Base-by-base conservation (phyloP, 1,140 invertebrate genomes). In the Uloborus diversus region DNA sequence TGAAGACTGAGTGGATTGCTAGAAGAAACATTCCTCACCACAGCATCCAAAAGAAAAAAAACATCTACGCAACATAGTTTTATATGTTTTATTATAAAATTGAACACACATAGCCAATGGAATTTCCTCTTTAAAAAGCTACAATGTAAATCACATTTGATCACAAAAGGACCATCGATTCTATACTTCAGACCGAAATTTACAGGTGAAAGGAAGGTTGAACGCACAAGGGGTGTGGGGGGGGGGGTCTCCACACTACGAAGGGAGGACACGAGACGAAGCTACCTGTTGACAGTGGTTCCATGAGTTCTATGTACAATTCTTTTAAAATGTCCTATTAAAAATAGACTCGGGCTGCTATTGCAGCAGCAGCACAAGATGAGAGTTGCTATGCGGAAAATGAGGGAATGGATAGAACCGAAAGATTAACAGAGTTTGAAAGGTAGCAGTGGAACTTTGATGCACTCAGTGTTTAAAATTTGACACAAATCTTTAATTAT, bases 121-220 rank as follows among this genome's bases (percentile, higher is more conserved):
- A 78, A 78, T 78, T 78, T 78, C 73, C 53, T 78, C 56, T 42
- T 78, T 78, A 78, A 78, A 78, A 78, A 78, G 73, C 73, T 78
- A 78, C 73, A 78, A 37, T 78, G 47, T 78, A 78, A 78, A 78
- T 78, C 73, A 78, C 73, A 78, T 78, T 78, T 78, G 61, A 78
- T 78, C 73, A 78, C 73, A 78, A 78, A 73, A 78, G 73, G 35
- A 78, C 20, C 66, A 65, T 78, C 61, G 65, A 78, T 78, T 78
- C 25, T n/a, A 53, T 53, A 53, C 17, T 20, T 53, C 35, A 64
- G 57, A 70, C 68, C 37, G 4, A 75, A 35, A 9, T 64, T 65
- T 66, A 78, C 73, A 78, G 28, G 47, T 66, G 73, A 78, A 65
- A 78, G 62, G 61, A 28, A 78, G 61, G 73, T 78, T 78, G 62